Evolutionary conservation across 2,113 vertebrate species (phyloP).

Genomic region (Aphyosemion australe): DNA sequence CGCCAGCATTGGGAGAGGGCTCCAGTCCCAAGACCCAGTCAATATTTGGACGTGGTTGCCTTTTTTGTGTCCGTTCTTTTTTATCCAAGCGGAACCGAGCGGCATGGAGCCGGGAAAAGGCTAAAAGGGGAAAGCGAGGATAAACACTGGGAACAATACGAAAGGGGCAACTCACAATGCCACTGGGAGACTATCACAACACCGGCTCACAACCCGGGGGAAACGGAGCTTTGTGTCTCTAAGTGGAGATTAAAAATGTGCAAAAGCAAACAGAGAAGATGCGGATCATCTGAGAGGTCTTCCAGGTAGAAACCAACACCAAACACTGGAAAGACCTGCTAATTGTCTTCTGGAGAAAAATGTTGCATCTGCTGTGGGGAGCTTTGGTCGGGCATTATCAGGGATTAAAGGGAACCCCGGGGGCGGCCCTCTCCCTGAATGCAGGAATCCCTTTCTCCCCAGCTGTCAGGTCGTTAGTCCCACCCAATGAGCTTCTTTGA

Average conservation of each 20-base stretch:
- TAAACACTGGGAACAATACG: constrained; percentile 74
- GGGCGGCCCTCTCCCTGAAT: constrained; percentile 59
- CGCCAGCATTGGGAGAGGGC: constrained; percentile 54
- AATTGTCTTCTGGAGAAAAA: constrained; percentile 58
- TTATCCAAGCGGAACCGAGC: constrained; percentile 71
- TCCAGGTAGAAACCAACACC: constrained; percentile 1
- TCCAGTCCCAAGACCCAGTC: constrained; percentile 70
- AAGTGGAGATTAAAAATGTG: constrained; percentile 77
- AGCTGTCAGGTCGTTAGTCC: constrained; percentile 78
- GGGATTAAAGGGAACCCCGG: constrained; percentile 73
- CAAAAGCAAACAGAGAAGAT: constrained; percentile 46
- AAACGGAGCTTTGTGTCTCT: constrained; percentile 69
- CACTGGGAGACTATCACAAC: constrained; percentile 75
- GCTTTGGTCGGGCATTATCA: constrained; percentile 75
- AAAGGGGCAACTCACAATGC: constrained; percentile 45
- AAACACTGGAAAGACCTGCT: constrained; percentile 26
- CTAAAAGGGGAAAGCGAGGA: constrained; percentile 64
- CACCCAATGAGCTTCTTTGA: constrained; percentile 76
- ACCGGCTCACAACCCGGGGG: constrained; percentile 56
- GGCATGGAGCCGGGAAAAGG: constrained; percentile 61
- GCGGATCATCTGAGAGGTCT: constrained; percentile 17
- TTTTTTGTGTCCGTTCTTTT: constrained; percentile 66
- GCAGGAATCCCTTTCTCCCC: constrained; percentile 66
- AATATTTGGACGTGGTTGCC: constrained; percentile 77
- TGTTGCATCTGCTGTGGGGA: constrained; percentile 74